A percentile compares a stretch with the other conserved stretches of the same genome.
phyloP scores from a whole-genome alignment of 2,888 invertebrate genomes.

The Campoplex nolae region DNA sequence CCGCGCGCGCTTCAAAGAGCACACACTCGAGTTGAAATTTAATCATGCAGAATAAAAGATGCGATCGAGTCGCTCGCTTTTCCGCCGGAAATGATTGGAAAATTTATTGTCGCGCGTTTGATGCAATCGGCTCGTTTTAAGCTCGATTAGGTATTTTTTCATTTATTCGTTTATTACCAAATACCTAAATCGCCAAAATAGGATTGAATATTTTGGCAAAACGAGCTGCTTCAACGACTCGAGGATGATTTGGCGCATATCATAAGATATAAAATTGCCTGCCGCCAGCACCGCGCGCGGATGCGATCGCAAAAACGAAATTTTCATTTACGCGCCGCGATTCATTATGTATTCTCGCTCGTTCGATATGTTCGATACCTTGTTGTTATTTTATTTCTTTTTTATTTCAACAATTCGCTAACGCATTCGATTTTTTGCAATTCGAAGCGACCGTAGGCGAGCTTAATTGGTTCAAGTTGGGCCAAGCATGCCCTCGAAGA shows the following conservation, averaged over 20 bases:
- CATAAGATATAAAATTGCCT: too few relatives aligned
- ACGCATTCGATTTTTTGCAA: conserved; percentile 28
- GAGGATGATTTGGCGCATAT: too few relatives aligned
- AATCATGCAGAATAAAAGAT: too few relatives aligned
- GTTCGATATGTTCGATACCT: background rate
- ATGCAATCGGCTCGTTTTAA: background rate
- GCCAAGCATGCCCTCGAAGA: conserved; percentile 93
- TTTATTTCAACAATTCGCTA: background rate
- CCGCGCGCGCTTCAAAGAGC: background rate
- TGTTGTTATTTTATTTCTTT: background rate
- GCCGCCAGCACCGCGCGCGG: too few relatives aligned
- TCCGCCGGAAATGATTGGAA: conserved; percentile 53
- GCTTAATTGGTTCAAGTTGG: conserved; percentile 81
- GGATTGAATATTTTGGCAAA: too few relatives aligned
- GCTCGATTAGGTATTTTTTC: background rate
- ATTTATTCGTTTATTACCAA: background rate
- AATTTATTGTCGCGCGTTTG: background rate
- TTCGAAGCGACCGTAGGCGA: conserved; percentile 81
- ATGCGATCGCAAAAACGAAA: too few relatives aligned
- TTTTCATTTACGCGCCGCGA: too few relatives aligned
- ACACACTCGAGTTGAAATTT: background rate
- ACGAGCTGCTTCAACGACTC: too few relatives aligned
- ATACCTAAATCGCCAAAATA: too few relatives aligned
- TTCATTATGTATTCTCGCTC: background rate
- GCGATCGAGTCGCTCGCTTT: conserved; percentile 26